Percentiles rank a stretch among this genome's conserved stretches.
phyloP scores from a whole-genome alignment of 2,797 vertebrate species.

The Platyrinchus mystaceus region DNA sequence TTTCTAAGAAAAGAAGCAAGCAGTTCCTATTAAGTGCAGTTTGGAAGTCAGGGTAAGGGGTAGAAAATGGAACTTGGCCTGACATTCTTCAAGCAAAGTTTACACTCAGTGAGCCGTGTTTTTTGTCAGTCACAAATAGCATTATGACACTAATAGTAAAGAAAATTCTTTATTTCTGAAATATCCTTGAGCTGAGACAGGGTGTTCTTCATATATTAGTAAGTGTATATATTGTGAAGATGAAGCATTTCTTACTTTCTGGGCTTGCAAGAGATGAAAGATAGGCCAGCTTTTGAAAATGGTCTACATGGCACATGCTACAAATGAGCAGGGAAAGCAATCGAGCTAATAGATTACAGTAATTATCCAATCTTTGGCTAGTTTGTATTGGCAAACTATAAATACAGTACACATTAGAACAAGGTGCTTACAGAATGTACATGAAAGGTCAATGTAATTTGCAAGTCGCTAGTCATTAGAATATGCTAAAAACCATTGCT shows the following conservation, averaged over 20 bases:
- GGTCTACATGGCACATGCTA: constrained; percentile 81
- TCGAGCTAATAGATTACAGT: constrained; percentile 89
- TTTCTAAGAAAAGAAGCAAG: constrained; percentile 28
- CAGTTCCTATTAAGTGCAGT: constrained; percentile 43
- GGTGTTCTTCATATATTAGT: constrained; percentile 67
- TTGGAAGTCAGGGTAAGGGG: constrained; percentile 63
- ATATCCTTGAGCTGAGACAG: constrained; percentile 68
- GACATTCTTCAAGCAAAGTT: constrained; percentile 70
- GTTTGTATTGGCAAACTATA: constrained; percentile 89
- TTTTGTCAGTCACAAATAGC: constrained; percentile 76
- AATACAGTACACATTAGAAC: constrained; percentile 89
- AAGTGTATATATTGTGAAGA: constrained; percentile 63
- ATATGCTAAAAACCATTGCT: constrained; percentile 92
- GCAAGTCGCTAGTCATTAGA: constrained; percentile 92
- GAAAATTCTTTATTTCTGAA: constrained; percentile 71
- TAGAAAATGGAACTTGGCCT: constrained; percentile 61
- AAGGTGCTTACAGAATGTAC: constrained; percentile 91
- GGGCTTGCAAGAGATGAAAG: constrained; percentile 80
- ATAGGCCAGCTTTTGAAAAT: constrained; percentile 81
- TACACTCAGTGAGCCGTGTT: constrained; percentile 59
- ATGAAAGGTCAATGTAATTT: constrained; percentile 94
- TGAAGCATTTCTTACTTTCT: constrained; percentile 69
- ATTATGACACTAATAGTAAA: constrained; percentile 68
- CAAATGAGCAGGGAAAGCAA: constrained; percentile 83
- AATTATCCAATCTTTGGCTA: constrained; percentile 89